phyloP scores from a whole-genome alignment of 2,888 invertebrate species.

The Lumbricus terrestris region DNA sequence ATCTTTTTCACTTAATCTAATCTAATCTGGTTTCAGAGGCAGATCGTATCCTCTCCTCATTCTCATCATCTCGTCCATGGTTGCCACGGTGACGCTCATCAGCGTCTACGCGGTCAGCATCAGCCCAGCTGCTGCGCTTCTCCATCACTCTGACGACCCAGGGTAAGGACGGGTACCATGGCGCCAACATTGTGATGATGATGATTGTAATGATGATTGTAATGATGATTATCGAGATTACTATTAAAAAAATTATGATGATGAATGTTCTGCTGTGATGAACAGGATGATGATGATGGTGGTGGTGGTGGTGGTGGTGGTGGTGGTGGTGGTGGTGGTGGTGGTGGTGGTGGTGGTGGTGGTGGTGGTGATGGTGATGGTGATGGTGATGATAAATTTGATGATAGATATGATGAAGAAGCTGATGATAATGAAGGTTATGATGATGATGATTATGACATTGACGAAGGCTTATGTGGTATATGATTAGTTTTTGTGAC shows the following conservation, averaged over 20 bases:
- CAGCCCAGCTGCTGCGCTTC: conserved; percentile 8
- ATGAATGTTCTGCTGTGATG: too few species aligned
- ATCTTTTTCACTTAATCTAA: too few species aligned
- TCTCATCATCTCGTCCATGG: background rate
- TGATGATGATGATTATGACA: background rate
- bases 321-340: too few species aligned
- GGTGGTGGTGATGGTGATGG: too few species aligned
- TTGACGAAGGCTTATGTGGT: background rate
- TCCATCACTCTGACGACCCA: background rate
- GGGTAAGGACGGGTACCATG: background rate
- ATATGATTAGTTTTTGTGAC: background rate
- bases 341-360: too few species aligned
- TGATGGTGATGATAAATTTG: too few species aligned
- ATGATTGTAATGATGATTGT: background rate
- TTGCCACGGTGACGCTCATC: background rate
- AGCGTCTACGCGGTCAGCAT: background rate
- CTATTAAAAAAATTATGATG: too few species aligned
- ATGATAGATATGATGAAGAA: background rate
- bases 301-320: too few species aligned
- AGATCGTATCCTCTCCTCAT: background rate
- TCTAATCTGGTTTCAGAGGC: conserved; percentile 3
- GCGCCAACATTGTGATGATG: background rate
- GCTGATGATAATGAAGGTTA: background rate
- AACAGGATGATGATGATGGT: too few species aligned
- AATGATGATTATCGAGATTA: too few species aligned